These are phyloP conservation scores for Vulpes vulpes DNA, from an alignment of 2,113 vertebrate species.

Conservation along the genomic window DNA sequence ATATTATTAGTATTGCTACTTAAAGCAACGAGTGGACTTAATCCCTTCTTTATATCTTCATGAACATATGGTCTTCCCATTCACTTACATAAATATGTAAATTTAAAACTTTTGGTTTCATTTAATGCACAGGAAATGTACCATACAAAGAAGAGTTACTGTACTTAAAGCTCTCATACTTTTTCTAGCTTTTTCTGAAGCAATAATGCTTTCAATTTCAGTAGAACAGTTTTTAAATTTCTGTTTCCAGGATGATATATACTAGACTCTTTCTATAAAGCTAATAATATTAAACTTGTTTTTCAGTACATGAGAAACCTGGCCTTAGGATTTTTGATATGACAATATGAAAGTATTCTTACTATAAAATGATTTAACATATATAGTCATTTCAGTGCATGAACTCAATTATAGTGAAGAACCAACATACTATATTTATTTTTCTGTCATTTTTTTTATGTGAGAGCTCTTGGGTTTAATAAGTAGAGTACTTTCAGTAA, in stretches of 20 bases:
- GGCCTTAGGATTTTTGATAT: not conserved
- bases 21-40: constrained; percentile 12
- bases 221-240: not conserved
- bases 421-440: not conserved
- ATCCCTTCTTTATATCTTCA: not conserved
- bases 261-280: not conserved
- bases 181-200: not conserved
- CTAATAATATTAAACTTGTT: not conserved
- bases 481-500: not conserved
- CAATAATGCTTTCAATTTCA: not conserved
- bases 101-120: constrained; percentile 20
- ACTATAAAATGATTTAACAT: not conserved
- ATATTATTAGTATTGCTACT: constrained; percentile 16
- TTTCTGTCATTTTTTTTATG: not conserved
- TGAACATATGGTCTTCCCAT: not conserved
- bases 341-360: not conserved
- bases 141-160: not conserved
- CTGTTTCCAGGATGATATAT: not conserved
- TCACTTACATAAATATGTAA: constrained; percentile 34
- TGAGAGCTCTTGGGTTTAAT: constrained; percentile 1
- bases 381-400: not conserved
- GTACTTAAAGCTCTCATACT: not conserved
- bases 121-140: not conserved
- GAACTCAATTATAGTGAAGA: not conserved
- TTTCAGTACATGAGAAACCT: not conserved